Conservation (phyloP, 2,797 vertebrate species). For the Gymnodraco acuticeps region DNA sequence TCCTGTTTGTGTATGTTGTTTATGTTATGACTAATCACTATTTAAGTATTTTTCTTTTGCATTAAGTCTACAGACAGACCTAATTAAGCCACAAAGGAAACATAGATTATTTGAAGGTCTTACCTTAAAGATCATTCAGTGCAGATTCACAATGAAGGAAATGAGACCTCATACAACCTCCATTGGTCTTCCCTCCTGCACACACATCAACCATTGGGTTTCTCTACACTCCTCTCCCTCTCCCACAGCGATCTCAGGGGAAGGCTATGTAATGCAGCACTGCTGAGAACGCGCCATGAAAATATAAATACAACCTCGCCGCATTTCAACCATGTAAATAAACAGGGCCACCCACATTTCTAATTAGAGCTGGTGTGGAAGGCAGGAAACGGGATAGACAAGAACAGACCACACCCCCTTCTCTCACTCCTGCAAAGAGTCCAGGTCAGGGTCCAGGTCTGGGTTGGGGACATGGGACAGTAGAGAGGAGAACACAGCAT, state of each 20-base stretch:
- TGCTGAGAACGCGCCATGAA: conserved; percentile 98
- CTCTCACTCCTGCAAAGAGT: conserved; percentile 52
- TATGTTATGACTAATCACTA: background rate
- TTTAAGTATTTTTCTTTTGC: background rate
- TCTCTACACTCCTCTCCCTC: conserved; percentile 51
- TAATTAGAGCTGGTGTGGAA: conserved; percentile 96
- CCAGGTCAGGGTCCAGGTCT: conserved; percentile 43
- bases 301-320: conserved; percentile 94
- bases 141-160: conserved; percentile 27
- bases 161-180: conserved; percentile 46
- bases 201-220: conserved; percentile 29
- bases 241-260: conserved; percentile 84
- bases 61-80: conserved; percentile 1
- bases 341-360: conserved; percentile 99
- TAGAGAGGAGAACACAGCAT: conserved; percentile 16
- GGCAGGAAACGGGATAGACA: conserved; percentile 94
- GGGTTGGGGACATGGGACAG: conserved; percentile 56
- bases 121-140: conserved; percentile 15
- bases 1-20: conserved; percentile 1
- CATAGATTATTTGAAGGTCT: conserved; percentile 3
- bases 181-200: background rate
- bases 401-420: conserved; percentile 72
- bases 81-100: background rate
- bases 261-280: conserved; percentile 92
- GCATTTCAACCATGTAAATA: conserved; percentile 99